Percentiles rank a stretch among this genome's conserved stretches.
These are phyloP conservation scores for Tor tambroides DNA, from an alignment of 2,113 vertebrate species.

Conservation along the genomic window DNA sequence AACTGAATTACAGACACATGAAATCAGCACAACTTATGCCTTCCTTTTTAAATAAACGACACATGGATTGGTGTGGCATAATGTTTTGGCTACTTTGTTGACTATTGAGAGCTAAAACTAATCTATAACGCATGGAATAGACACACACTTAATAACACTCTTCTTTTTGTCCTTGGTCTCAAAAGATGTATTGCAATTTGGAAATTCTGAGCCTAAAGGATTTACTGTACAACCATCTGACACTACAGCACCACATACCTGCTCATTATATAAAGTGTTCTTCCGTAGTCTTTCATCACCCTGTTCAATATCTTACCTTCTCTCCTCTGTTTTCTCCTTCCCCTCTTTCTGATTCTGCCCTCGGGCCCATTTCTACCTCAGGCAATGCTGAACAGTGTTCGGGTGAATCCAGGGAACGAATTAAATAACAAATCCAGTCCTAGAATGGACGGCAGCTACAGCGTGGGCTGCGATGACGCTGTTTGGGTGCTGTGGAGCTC, in stretches of 20 bases:
- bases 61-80: not conserved
- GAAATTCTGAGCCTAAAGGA: not conserved
- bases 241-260: slow-evolving; percentile 4
- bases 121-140: not conserved
- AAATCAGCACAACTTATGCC: not conserved
- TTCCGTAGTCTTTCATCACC: not conserved
- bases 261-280: not conserved
- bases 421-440: slow-evolving; percentile 5
- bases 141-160: not conserved
- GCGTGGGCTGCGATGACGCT: not conserved
- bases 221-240: not conserved
- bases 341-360: slow-evolving; percentile 62
- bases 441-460: not conserved
- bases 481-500: slow-evolving; percentile 47
- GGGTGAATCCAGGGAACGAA: slow-evolving; percentile 35
- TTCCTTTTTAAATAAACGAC: not conserved
- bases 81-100: not conserved
- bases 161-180: not conserved
- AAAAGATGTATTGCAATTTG: not conserved
- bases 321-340: slow-evolving; percentile 56
- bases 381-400: not conserved
- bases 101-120: not conserved
- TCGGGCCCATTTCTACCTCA: slow-evolving; percentile 62
- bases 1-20: not conserved
- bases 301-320: slow-evolving; percentile 66